These are phyloP conservation scores for Omphaloscelis lunosa DNA, from an alignment of 2,888 invertebrate genomes.

Conservation along the genomic window DNA sequence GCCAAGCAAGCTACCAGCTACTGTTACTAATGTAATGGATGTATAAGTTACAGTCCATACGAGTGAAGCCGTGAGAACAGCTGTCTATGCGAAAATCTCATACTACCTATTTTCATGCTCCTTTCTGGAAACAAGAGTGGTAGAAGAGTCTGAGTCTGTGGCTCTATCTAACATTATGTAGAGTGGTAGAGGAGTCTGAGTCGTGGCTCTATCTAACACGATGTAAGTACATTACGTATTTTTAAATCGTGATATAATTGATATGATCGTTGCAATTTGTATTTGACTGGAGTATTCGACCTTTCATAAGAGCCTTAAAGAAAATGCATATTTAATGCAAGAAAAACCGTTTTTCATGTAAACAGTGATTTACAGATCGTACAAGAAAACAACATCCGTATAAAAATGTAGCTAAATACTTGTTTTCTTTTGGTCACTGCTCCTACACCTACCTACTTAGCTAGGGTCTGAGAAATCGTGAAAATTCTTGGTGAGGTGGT, in stretches of 20 bases:
- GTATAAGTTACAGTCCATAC: slow-evolving; percentile 29
- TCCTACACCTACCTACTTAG: background rate
- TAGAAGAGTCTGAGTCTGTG: background rate
- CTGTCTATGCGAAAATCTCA: background rate
- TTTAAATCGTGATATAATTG: too few relatives aligned
- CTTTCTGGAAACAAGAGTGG: background rate
- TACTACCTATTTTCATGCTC: background rate
- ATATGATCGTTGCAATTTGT: background rate
- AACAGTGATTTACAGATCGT: too few relatives aligned
- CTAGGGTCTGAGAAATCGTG: background rate
- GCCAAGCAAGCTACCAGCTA: slow-evolving; percentile 3
- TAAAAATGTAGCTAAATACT: slow-evolving; percentile 1
- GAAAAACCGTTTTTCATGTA: background rate
- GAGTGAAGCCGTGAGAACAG: slow-evolving; percentile 18
- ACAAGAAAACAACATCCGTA: background rate
- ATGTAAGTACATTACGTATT: background rate
- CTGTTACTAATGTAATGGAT: slow-evolving; percentile 37
- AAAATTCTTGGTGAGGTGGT: slow-evolving; percentile 12
- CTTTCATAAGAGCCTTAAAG: background rate
- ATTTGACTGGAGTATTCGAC: background rate
- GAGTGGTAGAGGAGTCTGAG: too few relatives aligned
- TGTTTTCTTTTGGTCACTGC: background rate
- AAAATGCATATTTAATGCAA: background rate
- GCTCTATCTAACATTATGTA: background rate
- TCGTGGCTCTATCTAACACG: background rate